A percentile compares a stretch with the other conserved stretches of the same genome.
phyloP scores from a whole-genome alignment of 1,140 invertebrate species.

The Branchinecta lindahli region DNA sequence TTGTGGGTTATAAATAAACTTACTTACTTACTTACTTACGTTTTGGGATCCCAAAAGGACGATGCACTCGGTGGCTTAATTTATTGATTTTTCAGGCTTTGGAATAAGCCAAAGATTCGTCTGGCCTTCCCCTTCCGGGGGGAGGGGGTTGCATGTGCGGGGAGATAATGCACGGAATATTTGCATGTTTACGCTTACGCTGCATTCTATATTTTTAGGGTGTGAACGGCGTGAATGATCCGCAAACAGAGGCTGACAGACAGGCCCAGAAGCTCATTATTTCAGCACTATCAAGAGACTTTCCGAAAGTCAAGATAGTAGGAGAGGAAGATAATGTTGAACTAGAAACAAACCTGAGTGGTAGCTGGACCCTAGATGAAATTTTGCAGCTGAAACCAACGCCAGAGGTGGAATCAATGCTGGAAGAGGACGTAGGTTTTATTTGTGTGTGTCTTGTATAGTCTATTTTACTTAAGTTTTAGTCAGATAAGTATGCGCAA shows the following conservation, averaged over 20 bases:
- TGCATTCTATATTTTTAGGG: constrained; percentile 13
- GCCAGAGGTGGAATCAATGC: constrained; percentile 42
- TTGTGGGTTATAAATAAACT: too few species aligned
- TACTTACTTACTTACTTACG: too few species aligned
- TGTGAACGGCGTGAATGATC: constrained; percentile 67
- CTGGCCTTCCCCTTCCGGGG: not conserved
- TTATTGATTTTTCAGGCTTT: not conserved
- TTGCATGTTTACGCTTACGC: not conserved
- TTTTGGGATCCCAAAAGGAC: not conserved
- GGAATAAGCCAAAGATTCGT: not conserved
- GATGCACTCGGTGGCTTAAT: not conserved
- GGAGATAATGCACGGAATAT: not conserved
- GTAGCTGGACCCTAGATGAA: constrained; percentile 32
- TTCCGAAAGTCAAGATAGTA: constrained; percentile 72
- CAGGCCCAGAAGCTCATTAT: constrained; percentile 84
- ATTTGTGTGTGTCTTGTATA: constrained; percentile 15
- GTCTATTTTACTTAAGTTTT: not conserved
- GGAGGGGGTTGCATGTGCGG: not conserved
- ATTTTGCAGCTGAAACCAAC: constrained; percentile 56
- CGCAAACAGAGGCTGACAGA: constrained; percentile 93
- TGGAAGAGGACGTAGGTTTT: constrained; percentile 37
- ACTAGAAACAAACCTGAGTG: constrained; percentile 28
- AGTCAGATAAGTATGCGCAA: too few species aligned
- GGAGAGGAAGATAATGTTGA: constrained; percentile 62
- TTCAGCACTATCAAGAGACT: constrained; percentile 60